Evolutionary conservation across 30 jellyfish, hydroid and myxozoan genomes (phyloP).

Genomic region (Chironex yamaguchii): DNA sequence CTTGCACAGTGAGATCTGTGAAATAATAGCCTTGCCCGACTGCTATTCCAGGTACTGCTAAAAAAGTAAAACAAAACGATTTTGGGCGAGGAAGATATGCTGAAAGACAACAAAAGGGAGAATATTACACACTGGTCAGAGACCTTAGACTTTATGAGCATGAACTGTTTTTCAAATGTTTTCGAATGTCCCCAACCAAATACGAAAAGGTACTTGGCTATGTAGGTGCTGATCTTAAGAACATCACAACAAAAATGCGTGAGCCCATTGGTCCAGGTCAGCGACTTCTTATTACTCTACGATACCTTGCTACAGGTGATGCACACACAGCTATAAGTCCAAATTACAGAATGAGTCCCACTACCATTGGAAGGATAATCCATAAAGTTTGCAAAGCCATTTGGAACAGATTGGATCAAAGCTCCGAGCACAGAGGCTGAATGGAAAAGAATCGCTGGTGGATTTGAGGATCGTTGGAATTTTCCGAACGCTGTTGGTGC

Average conservation of each 20-base stretch:
- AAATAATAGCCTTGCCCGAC: too few species aligned
- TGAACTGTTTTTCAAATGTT: conserved; percentile 35
- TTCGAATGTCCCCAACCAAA: conserved; percentile 49
- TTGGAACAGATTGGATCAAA: conserved; percentile 24
- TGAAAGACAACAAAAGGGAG: conserved; percentile 36
- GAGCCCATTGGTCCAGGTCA: conserved; percentile 42
- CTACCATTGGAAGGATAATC: conserved; percentile 34
- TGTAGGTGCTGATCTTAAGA: conserved; percentile 2
- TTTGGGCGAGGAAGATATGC: not conserved
- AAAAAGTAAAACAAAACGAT: not conserved
- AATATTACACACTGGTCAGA: conserved; percentile 22
- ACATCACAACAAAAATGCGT: conserved; percentile 29
- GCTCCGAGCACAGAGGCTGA: conserved; percentile 21
- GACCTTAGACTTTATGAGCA: conserved; percentile 37
- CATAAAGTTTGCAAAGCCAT: conserved; percentile 19
- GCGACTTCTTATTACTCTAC: conserved; percentile 59
- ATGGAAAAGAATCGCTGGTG: conserved; percentile 43
- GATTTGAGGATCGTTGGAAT: conserved; percentile 32
- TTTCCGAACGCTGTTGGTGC: conserved; percentile 65
- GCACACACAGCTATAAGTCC: conserved; percentile 73
- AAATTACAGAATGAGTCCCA: conserved; percentile 42
- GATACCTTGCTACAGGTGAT: conserved; percentile 76
- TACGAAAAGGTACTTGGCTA: conserved; percentile 17
- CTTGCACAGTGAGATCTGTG: too few species aligned
- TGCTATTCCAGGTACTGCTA: not conserved